Conservation (phyloP, 1,140 invertebrate genomes). For the Varroa destructor region DNA sequence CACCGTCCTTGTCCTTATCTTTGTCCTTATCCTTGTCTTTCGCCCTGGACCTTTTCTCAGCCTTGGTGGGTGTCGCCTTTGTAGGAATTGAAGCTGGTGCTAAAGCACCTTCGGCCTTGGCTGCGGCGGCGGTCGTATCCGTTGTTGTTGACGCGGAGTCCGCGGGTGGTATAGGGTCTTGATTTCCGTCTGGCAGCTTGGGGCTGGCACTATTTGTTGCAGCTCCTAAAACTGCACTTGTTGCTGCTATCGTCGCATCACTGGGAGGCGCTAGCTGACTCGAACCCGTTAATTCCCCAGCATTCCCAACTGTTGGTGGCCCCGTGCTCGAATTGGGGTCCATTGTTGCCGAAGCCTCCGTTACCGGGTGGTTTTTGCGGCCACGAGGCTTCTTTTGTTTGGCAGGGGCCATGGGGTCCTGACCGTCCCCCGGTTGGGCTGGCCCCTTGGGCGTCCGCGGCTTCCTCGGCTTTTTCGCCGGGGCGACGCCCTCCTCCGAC, state of each 20-base stretch:
- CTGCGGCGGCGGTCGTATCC: too few species aligned
- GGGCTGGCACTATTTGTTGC: not conserved
- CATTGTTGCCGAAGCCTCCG: conserved; percentile 22
- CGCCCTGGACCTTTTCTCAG: too few species aligned
- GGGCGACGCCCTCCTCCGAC: conserved; percentile 28
- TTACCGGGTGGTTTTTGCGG: conserved; percentile 25
- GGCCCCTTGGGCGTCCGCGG: conserved; percentile 28
- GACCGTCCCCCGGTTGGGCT: conserved; percentile 28
- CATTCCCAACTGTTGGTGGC: conserved; percentile 19
- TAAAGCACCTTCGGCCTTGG: too few species aligned
- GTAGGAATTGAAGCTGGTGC: too few species aligned
- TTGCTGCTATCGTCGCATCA: not conserved
- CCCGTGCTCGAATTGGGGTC: conserved; percentile 27
- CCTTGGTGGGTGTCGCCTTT: too few species aligned
- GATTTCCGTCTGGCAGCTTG: conserved; percentile 13
- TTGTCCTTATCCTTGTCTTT: too few species aligned
- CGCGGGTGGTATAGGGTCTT: conserved; percentile 25
- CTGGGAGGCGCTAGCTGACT: conserved; percentile 26
- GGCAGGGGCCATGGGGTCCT: conserved; percentile 28
- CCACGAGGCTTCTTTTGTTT: conserved; percentile 28
- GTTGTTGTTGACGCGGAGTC: not conserved
- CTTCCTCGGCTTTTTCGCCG: conserved; percentile 28
- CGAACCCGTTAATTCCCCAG: conserved; percentile 28
- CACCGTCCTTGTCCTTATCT: too few species aligned
- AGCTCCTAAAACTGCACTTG: not conserved